A percentile compares a stretch with the other conserved stretches of the same genome.
These are phyloP conservation scores for Cassiopea xamachana DNA, from an alignment of 30 jellyfish, hydroid and myxozoan species.

Conservation along the genomic window DNA sequence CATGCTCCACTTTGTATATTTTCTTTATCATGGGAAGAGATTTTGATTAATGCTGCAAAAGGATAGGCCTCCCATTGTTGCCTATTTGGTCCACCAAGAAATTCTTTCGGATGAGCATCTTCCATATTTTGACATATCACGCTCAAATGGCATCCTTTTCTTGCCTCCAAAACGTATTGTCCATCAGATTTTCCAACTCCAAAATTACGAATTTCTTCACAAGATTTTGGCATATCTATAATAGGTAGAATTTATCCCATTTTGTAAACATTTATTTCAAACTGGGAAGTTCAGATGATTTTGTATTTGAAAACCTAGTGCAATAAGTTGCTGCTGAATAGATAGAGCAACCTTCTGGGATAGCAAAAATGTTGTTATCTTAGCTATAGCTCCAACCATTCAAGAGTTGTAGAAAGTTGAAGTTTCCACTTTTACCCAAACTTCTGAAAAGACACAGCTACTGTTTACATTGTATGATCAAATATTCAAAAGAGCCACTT, in stretches of 20 bases:
- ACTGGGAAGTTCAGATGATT: too few species aligned
- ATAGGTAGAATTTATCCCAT: neutral
- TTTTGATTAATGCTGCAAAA: slow-evolving; percentile 80
- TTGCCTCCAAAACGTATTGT: slow-evolving; percentile 88
- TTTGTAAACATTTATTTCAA: neutral
- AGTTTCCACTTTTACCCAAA: too few species aligned
- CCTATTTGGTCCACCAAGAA: slow-evolving; percentile 92
- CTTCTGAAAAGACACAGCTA: too few species aligned
- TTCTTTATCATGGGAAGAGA: slow-evolving; percentile 79
- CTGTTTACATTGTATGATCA: too few species aligned
- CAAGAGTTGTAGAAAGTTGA: too few species aligned
- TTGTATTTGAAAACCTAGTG: too few species aligned
- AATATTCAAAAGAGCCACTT: too few species aligned
- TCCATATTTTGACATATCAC: slow-evolving; percentile 93
- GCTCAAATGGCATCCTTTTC: slow-evolving; percentile 89
- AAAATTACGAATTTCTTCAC: slow-evolving; percentile 83
- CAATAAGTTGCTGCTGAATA: too few species aligned
- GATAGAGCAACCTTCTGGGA: too few species aligned
- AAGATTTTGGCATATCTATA: slow-evolving; percentile 86
- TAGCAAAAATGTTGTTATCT: too few species aligned
- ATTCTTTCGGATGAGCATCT: slow-evolving; percentile 82
- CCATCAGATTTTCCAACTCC: slow-evolving; percentile 92
- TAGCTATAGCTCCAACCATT: too few species aligned
- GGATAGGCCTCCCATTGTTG: slow-evolving; percentile 91
- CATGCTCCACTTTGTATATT: slow-evolving; percentile 93